Evolutionary conservation across 2,113 vertebrate genomes (phyloP).

Genomic region (Dasyurus viverrinus): DNA sequence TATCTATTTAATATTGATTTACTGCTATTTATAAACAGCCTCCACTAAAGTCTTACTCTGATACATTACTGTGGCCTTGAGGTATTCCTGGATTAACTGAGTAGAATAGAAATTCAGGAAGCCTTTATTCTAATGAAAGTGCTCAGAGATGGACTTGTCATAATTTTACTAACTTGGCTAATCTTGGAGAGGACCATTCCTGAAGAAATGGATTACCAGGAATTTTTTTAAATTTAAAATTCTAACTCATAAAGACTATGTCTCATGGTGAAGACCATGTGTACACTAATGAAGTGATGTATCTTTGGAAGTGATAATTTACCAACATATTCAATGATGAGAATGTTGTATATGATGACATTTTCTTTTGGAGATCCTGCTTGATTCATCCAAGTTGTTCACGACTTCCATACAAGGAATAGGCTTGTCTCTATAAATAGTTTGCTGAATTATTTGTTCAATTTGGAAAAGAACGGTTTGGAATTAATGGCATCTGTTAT

Average conservation of each 20-base stretch:
- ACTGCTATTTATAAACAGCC: too few species aligned
- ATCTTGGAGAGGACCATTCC: neutral
- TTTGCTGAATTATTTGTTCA: slow-evolving; percentile 68
- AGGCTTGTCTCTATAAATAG: slow-evolving; percentile 60
- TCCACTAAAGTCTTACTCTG: neutral
- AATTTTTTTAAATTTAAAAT: neutral
- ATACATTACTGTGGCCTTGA: neutral
- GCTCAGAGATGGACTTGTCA: neutral
- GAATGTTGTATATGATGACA: neutral
- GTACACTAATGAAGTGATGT: neutral
- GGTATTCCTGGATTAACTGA: neutral
- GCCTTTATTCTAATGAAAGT: neutral
- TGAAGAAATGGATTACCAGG: neutral
- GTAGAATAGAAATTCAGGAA: neutral
- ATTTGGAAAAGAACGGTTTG: slow-evolving; percentile 73
- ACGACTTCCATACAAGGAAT: slow-evolving; percentile 8
- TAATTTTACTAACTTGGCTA: neutral
- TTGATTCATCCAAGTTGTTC: slow-evolving; percentile 25
- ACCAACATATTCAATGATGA: slow-evolving; percentile 6
- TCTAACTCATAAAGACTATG: neutral
- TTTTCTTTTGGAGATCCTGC: slow-evolving; percentile 35
- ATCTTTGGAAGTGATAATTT: neutral
- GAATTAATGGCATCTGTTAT: slow-evolving; percentile 64
- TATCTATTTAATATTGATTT: neutral
- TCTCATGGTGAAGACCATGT: neutral